These are phyloP conservation scores for Drosophila malerkotliana DNA, from an alignment of 1,140 invertebrate species.

Conservation along the genomic window DNA sequence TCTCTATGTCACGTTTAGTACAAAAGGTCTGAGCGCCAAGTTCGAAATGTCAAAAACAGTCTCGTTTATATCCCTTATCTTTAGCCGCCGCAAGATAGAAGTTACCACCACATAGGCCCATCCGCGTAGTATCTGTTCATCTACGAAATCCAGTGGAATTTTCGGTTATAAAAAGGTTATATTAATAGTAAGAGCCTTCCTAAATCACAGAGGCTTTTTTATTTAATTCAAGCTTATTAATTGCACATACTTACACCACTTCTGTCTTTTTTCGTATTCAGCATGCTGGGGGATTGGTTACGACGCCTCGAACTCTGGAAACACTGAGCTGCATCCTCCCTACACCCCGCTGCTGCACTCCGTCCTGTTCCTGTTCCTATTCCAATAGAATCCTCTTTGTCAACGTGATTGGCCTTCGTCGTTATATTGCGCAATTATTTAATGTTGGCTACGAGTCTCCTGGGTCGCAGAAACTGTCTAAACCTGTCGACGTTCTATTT, in stretches of 20 bases:
- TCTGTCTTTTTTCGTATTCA: neutral
- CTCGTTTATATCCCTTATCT: conserved; percentile 18
- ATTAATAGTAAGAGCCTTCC: too few relatives aligned
- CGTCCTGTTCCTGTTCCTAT: conserved; percentile 4
- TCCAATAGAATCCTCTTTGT: neutral
- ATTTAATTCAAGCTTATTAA: neutral
- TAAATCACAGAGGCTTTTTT: conserved; percentile 8
- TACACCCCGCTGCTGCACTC: neutral
- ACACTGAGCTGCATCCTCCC: conserved; percentile 14
- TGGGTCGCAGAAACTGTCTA: conserved; percentile 40
- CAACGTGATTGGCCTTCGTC: conserved; percentile 25
- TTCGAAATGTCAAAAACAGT: conserved; percentile 45
- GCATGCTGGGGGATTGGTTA: conserved; percentile 32
- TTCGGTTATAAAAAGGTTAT: conserved; percentile 6
- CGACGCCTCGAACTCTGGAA: conserved; percentile 20
- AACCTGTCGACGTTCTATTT: conserved; percentile 35
- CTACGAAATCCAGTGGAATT: conserved; percentile 18
- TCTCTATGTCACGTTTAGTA: conserved; percentile 8
- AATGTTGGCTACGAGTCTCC: conserved; percentile 63
- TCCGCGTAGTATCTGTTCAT: neutral
- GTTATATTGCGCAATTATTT: conserved; percentile 46
- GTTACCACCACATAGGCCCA: conserved; percentile 6
- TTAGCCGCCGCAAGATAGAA: conserved; percentile 24
- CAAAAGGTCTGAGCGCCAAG: conserved; percentile 33
- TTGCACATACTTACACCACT: neutral